Base-by-base conservation (phyloP, 2,888 invertebrate species). In the Meloe dianella region DNA sequence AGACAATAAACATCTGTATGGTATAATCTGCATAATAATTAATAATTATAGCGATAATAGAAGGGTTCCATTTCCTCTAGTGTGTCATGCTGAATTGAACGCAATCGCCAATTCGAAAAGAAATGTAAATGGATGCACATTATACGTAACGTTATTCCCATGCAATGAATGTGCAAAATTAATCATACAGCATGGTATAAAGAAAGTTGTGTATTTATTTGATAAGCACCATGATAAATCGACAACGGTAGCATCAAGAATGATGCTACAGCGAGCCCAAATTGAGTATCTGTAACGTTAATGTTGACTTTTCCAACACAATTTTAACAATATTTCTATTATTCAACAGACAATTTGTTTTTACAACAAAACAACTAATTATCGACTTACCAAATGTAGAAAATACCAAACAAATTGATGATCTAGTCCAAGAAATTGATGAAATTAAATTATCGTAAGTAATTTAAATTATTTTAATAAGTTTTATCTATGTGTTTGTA, bases 161-260 rank as follows among this genome's bases (percentile, higher is more conserved):
- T 99, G 98, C 83, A 97, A 98, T 80, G 97, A 98, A 83, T 99
- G 98, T 85, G 95, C 98, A 0, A 99, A 99, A 84, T 86, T 97
- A 35, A 95, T 99, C 35, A 96, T 98, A 74, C 98, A 99, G 80
- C 91, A 96, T 0, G 94, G 97, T 0, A 95, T 98, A 35, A 89
- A 84, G 60, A 89, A 91, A 79, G 88, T 96, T 2, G 35, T 32
- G 7, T 97, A 93, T 80, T 85, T 95, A 78, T 93, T 93, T 0
- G 94, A 97, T 81, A 95, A 96, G 79, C 89, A 95, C 81, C 85
- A 86, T 0, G 83, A 90, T 5, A 93, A 92, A 78, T 80, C 85
- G 0, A 85, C 84, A 62, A 92, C 92, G 56, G 85, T 86, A 57
- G 97, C 96, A 4, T 90, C 97, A 0, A 93, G 91, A 78, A 87